Conservation (phyloP, 2,797 vertebrate genomes). For the Eptatretus atami region DNA sequence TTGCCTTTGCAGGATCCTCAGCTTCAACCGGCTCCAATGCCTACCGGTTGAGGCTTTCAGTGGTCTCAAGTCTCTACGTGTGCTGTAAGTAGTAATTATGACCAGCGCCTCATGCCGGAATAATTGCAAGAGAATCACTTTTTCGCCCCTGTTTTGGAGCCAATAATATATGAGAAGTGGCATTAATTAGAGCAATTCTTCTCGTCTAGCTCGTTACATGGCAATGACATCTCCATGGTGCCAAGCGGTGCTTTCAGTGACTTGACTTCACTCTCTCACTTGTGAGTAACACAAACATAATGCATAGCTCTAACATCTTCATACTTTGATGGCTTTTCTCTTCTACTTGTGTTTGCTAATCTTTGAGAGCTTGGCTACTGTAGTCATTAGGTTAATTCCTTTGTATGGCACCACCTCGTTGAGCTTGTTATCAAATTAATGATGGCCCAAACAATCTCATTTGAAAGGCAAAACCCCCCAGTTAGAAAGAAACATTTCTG, state of each 20-base stretch:
- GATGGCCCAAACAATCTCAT: too few relatives aligned
- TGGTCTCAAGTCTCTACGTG: conserved; percentile 50
- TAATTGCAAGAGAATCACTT: not conserved
- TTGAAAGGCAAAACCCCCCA: too few relatives aligned
- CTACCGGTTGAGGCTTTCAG: conserved; percentile 61
- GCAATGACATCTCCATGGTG: conserved; percentile 75
- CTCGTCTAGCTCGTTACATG: conserved; percentile 49
- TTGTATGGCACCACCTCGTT: too few relatives aligned
- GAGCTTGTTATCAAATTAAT: too few relatives aligned
- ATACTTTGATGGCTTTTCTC: too few relatives aligned
- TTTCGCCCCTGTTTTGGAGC: not conserved
- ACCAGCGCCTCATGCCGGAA: too few relatives aligned
- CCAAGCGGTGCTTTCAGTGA: conserved; percentile 83
- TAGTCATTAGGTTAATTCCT: too few relatives aligned
- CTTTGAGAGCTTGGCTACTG: too few relatives aligned
- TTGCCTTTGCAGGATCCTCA: conserved; percentile 46
- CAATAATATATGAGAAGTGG: too few relatives aligned
- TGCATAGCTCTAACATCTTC: too few relatives aligned
- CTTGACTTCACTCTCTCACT: conserved; percentile 57
- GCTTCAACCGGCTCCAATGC: conserved; percentile 77
- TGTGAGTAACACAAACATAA: conserved; percentile 28
- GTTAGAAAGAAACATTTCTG: too few relatives aligned
- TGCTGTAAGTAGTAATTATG: conserved; percentile 36
- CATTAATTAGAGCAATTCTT: conserved; percentile 8
- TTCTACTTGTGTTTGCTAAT: too few relatives aligned